A percentile compares a stretch with the other conserved stretches of the same genome.
Conservation (phyloP, 1,140 invertebrate genomes). For the Lucilia cuprina region DNA sequence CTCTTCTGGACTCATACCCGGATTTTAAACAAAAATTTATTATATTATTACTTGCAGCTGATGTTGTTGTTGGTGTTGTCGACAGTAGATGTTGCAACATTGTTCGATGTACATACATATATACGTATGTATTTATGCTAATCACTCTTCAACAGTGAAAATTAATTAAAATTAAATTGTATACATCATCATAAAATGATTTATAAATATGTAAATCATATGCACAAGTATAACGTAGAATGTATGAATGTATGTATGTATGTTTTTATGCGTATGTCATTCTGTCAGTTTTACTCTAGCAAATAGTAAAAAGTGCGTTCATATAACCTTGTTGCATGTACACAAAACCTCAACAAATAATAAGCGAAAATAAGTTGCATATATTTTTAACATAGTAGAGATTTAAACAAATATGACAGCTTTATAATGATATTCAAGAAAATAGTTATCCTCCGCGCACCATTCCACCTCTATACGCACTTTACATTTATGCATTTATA, state of each 20-base stretch:
- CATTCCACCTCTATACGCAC: not conserved
- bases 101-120: too few species aligned
- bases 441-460: too few species aligned
- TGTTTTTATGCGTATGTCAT: not conserved
- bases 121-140: slow-evolving; percentile 9
- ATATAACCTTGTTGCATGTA: not conserved
- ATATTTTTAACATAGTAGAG: not conserved
- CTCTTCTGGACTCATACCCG: too few species aligned
- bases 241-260: too few species aligned
- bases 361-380: not conserved
- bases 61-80: not conserved
- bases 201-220: not conserved
- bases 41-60: too few species aligned
- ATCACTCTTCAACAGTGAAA: slow-evolving; percentile 10
- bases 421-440: not conserved
- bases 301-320: not conserved
- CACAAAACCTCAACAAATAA: too few species aligned
- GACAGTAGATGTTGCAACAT: not conserved
- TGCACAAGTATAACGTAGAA: not conserved
- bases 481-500: not conserved
- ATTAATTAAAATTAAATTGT: slow-evolving; percentile 18
- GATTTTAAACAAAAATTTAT: too few species aligned
- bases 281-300: too few species aligned
- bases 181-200: slow-evolving; percentile 3
- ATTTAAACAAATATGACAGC: slow-evolving; percentile 3